Base-by-base conservation (phyloP, 1,140 invertebrate species). In the Plutomurus gul region DNA sequence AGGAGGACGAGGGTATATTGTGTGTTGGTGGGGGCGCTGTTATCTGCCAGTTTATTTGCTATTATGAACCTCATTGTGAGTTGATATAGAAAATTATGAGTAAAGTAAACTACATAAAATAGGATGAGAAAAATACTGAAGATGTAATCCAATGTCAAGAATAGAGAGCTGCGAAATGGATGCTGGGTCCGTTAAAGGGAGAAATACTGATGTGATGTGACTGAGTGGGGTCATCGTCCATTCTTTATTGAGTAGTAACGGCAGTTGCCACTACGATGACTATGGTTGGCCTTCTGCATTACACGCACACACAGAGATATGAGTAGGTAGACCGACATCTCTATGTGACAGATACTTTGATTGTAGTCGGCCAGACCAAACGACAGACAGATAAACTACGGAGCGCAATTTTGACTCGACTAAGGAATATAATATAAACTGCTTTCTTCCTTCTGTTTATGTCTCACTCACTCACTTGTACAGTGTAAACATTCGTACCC, bases 151-250 rank as follows among this genome's bases (percentile, higher is more conserved):
- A 65, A 65, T 65, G 56, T 65, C 30, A 65, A 65, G 13, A 65
- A 36, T 65, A 65, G 56, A 27, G 56, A 65, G 56, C 27, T 65
- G 56, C 27, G 56, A 65, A 65, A 65, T 65, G 56, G 56, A 65
- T 65, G 56, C 36, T 13, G 56, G 36, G 56, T 65, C 56, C 11
- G 56, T 65, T 33, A 65, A 65, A 65, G 56, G 36, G 56, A 36
- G 27, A 65, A 65, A 65, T 65, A n/a, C 25, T 27, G 56, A 65
- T 65, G 56, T 65, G 56, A 65, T 65, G 56, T 30, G 56, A 65
- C 56, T 65, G 56, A 65, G 56, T 65, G 56, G 56, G 56, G 56
- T 65, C 56, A 65, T 65, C 27, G 56, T 65, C 56, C 56, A 65
- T 65, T 65, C 56, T 65, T 65, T 65, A 65, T 65, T 33, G 56